A percentile compares a stretch with the other conserved stretches of the same genome.
Evolutionary conservation across 2,113 vertebrate species (phyloP).

Genomic region (Pseudolaguvia tuberculata): DNA sequence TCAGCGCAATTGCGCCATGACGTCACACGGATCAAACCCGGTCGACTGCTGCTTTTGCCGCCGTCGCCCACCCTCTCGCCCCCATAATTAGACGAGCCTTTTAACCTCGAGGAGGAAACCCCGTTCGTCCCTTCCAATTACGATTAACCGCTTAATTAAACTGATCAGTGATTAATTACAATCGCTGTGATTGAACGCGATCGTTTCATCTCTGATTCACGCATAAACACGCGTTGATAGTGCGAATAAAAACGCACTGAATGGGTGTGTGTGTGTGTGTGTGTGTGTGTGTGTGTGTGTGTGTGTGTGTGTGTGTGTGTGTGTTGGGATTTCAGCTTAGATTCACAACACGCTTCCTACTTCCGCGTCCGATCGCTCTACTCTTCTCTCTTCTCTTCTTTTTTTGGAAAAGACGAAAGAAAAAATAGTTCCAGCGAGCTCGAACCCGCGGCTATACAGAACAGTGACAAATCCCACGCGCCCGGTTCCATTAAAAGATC

Average conservation of each 20-base stretch:
- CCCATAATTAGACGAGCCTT: constrained; percentile 4
- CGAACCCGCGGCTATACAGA: too few species aligned
- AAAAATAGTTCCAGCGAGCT: constrained; percentile 18
- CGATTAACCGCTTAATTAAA: not conserved
- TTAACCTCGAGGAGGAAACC: constrained; percentile 3
- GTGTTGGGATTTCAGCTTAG: too few species aligned
- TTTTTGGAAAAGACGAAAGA: not conserved
- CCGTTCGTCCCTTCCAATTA: not conserved
- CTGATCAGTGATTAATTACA: not conserved
- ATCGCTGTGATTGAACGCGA: not conserved
- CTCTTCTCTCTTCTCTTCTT: too few species aligned
- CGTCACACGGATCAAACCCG: constrained; percentile 38
- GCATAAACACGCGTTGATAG: too few species aligned
- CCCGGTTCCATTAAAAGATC: not conserved
- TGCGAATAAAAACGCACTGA: not conserved
- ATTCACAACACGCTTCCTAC: not conserved
- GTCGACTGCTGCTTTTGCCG: constrained; percentile 12
- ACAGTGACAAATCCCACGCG: not conserved
- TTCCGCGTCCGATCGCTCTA: constrained; percentile 26
- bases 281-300: too few species aligned
- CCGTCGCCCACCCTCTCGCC: not conserved
- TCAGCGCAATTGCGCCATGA: constrained; percentile 60
- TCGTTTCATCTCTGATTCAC: too few species aligned
- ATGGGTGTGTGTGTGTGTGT: too few species aligned
- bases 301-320: too few species aligned